Evolutionary conservation across 2,797 vertebrate genomes (phyloP).

Genomic region (Diplodus sargus): DNA sequence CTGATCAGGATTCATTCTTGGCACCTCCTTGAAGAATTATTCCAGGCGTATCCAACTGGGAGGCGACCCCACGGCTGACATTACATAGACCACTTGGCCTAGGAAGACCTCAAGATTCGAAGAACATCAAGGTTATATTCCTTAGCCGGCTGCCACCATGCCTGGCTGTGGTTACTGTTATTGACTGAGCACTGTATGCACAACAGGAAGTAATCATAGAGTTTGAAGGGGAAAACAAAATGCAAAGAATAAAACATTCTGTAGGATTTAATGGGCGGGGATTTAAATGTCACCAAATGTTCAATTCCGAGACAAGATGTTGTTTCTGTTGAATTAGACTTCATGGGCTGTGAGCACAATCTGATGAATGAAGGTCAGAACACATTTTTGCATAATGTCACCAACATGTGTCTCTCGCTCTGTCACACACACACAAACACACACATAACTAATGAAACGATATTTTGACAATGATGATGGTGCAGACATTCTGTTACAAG

Average conservation of each 20-base stretch:
- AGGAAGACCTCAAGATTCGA: neutral
- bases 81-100: neutral
- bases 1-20: slow-evolving; percentile 12
- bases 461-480: neutral
- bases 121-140: neutral
- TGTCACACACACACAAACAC: neutral
- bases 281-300: slow-evolving; percentile 34
- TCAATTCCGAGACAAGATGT: slow-evolving; percentile 3
- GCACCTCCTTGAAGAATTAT: neutral
- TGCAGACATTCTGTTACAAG: neutral
- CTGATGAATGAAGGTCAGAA: slow-evolving; percentile 37
- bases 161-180: neutral
- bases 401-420: neutral
- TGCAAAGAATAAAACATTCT: neutral
- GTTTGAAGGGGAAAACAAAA: neutral
- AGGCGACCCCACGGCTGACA: neutral
- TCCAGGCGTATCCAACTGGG: neutral
- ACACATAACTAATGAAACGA: neutral
- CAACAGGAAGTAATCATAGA: neutral
- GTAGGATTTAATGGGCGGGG: neutral
- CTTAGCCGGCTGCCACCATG: neutral
- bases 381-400: slow-evolving; percentile 9
- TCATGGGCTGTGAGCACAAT: slow-evolving; percentile 13
- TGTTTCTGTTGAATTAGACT: slow-evolving; percentile 2
- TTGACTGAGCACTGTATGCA: neutral